Conservation (phyloP, 2,113 vertebrate genomes). For the Elephantulus edwardii region DNA sequence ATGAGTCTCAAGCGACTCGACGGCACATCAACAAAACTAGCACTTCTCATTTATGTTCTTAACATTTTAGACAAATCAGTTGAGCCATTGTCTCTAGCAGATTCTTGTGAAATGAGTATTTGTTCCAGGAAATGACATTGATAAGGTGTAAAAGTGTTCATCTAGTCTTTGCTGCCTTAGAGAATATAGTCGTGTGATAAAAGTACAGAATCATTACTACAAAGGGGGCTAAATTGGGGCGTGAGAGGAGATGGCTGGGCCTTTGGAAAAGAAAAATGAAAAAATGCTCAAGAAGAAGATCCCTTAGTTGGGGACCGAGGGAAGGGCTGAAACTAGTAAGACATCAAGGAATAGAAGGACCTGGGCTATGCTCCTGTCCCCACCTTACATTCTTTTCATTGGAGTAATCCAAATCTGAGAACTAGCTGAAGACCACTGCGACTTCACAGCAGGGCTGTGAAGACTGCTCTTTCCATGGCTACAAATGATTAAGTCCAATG, state of each 20-base stretch:
- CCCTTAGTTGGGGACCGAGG: background rate
- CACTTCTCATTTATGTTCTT: background rate
- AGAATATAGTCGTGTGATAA: background rate
- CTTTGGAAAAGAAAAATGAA: too few species aligned
- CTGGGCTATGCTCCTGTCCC: too few species aligned
- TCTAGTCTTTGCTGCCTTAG: background rate
- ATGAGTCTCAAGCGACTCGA: too few species aligned
- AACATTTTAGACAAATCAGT: background rate
- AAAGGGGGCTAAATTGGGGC: background rate
- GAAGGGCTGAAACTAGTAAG: background rate
- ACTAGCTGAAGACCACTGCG: too few species aligned
- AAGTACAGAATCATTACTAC: background rate
- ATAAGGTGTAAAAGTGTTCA: background rate
- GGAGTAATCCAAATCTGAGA: too few species aligned
- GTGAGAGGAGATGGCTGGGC: background rate
- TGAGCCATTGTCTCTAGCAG: background rate
- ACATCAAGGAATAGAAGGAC: too few species aligned
- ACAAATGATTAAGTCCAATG: too few species aligned
- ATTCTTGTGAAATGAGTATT: background rate
- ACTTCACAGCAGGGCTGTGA: too few species aligned
- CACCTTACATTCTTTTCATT: too few species aligned
- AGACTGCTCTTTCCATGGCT: too few species aligned
- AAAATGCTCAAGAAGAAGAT: background rate
- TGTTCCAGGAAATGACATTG: background rate
- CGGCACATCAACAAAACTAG: background rate